Evolutionary conservation across 2,113 vertebrate genomes (phyloP).

Genomic region (Ammodramus savannarum): DNA sequence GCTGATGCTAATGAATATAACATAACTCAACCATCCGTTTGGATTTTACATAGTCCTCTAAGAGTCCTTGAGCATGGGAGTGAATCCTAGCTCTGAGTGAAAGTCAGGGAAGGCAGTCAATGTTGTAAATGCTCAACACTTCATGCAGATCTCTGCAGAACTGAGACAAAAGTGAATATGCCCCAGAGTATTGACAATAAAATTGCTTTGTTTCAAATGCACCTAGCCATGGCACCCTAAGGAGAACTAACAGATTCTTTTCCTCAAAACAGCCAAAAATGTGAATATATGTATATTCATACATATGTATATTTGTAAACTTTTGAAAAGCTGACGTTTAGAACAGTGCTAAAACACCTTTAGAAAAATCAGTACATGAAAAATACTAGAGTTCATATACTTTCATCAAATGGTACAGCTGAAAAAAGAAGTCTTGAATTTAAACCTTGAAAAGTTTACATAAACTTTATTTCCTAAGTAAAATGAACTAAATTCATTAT

Average conservation of each 20-base stretch:
- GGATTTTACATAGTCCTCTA: background rate
- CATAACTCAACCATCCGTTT: background rate
- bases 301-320: background rate
- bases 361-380: background rate
- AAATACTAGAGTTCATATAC: background rate
- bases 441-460: background rate
- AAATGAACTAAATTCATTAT: background rate
- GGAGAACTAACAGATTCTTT: background rate
- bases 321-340: background rate
- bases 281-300: background rate
- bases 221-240: background rate
- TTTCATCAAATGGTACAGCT: background rate
- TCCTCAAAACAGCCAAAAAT: background rate
- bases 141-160: background rate
- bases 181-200: background rate
- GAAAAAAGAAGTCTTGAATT: background rate
- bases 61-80: background rate
- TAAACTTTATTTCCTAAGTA: background rate
- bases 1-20: background rate
- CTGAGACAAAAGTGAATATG: background rate
- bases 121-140: background rate
- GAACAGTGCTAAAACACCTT: background rate
- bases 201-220: background rate
- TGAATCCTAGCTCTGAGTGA: background rate
- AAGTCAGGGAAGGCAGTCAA: background rate